A percentile compares a stretch with the other conserved stretches of the same genome.
Evolutionary conservation across 2,797 vertebrate species (phyloP).

Genomic region (Peromyscus melanophrys): DNA sequence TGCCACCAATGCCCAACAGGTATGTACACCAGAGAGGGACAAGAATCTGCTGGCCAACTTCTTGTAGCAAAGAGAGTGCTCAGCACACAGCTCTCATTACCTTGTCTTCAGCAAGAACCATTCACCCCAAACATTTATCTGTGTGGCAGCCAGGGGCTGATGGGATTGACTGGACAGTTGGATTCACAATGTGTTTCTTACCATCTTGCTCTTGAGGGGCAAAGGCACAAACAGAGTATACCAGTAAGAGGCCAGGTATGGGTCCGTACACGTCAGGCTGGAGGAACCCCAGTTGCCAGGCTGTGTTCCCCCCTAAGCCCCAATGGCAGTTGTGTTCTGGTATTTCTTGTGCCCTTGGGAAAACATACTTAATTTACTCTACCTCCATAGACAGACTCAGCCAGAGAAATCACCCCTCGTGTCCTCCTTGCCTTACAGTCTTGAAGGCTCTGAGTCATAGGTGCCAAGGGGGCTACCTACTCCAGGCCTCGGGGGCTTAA

Average conservation of each 20-base stretch:
- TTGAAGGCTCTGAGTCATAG: conserved; percentile 16
- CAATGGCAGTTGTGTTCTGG: neutral
- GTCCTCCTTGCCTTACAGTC: neutral
- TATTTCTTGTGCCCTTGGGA: neutral
- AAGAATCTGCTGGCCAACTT: neutral
- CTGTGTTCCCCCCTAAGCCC: neutral
- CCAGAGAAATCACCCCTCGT: neutral
- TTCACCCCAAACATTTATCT: neutral
- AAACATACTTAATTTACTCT: conserved; percentile 1
- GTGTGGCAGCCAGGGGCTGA: neutral
- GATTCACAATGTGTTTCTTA: conserved; percentile 1
- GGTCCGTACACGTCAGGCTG: neutral
- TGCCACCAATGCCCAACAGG: conserved; percentile 97
- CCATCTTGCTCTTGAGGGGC: neutral
- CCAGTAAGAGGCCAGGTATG: neutral
- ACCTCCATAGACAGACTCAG: neutral
- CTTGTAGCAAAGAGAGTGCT: neutral
- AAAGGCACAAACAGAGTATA: neutral
- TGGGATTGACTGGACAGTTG: neutral
- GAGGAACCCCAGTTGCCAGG: neutral
- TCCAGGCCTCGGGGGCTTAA: neutral
- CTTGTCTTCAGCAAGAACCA: neutral
- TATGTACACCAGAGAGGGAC: conserved; percentile 83
- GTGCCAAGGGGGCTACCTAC: neutral
- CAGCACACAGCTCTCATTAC: neutral